Base-by-base conservation (phyloP, 2,797 vertebrate genomes). In the Octomys mimax region DNA sequence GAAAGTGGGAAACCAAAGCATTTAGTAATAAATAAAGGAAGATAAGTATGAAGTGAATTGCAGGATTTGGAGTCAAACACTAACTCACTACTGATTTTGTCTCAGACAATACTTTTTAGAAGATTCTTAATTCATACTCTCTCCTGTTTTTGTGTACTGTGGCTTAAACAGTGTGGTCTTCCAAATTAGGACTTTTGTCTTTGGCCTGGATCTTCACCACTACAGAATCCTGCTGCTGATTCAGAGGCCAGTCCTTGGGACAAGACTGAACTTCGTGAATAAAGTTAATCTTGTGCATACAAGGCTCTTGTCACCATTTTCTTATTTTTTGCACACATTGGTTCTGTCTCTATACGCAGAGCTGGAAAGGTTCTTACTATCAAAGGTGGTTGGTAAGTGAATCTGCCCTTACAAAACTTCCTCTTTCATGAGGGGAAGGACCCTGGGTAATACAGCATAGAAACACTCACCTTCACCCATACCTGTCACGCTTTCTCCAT, bases 271-370 rank as follows among this genome's bases (percentile, higher is more conserved):
- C 19, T 84, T 59, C 66, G 36, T 81, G 61, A 94, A 87, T 68
- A 21, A 89, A 91, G 83, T 70, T 39, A 26, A 75, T 1, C 66
- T 92, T 33, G 33, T 57, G 59, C 42, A 61, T 78, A 49, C 54
- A 49, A 93, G 33, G 16, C 0, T 1, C 28, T 33, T 95, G 46
- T 39, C 16, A 12, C 87, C 26, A 24, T 33, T 92, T 42, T 79
- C 81, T 49, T 61, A 87, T 52, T 68, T 8, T 36, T 80, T 94
- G 70, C 64, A 89, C 80, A 83, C 79, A 42, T 21, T 82, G 66
- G 79, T 95, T 91, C 89, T 85, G 61, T 89, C 62, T 96, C 68
- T 18, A 14, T 28, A 54, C 70, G 24, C 75, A 80, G 78, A 68
- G 13, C 14, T 83, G 82, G 11, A 93, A 93, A 75, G n/a, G 75